phyloP scores from a whole-genome alignment of 2,113 vertebrate species.

The Phylloscopus whistleri region DNA sequence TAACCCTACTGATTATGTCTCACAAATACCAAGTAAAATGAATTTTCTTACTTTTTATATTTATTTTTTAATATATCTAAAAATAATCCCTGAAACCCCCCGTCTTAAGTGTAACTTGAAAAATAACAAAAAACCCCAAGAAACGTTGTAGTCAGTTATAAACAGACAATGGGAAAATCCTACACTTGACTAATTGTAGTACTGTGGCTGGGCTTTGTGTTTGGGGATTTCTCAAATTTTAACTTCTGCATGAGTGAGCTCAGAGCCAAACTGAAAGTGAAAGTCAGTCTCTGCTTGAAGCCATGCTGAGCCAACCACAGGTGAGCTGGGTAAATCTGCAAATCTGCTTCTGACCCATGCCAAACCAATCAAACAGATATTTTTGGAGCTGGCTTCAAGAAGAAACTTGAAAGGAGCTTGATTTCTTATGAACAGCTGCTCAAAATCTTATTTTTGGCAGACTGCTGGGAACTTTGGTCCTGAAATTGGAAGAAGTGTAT shows the following conservation, averaged over 20 bases:
- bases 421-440: background rate
- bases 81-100: constrained; percentile 40
- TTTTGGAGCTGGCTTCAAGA: background rate
- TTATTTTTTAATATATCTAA: background rate
- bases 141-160: constrained; percentile 36
- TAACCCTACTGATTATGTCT: background rate
- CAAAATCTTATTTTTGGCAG: background rate
- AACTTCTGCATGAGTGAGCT: background rate
- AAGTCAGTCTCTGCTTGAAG: background rate
- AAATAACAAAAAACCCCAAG: constrained; percentile 55
- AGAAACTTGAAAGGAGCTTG: background rate
- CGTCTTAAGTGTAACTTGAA: background rate
- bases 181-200: background rate
- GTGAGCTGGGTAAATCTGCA: background rate
- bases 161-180: constrained; percentile 70
- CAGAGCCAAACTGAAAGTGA: constrained; percentile 41
- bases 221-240: constrained; percentile 40
- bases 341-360: background rate
- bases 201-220: background rate
- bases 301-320: background rate
- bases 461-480: background rate
- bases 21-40: background rate
- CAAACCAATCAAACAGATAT: background rate
- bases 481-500: background rate
- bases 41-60: background rate